phyloP scores from a whole-genome alignment of 2,888 invertebrate species.

The Andrena praecox region DNA sequence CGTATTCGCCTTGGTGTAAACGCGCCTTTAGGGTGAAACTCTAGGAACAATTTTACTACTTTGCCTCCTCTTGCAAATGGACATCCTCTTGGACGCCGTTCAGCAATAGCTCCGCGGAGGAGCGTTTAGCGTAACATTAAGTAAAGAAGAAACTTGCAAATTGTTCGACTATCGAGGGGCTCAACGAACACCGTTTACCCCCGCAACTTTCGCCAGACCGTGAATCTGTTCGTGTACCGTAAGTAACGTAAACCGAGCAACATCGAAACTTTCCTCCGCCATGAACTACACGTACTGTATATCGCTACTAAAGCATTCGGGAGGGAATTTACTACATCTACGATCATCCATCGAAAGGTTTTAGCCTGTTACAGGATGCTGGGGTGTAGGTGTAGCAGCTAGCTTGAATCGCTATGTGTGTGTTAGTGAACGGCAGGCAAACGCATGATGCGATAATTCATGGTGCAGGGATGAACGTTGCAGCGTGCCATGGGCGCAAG shows the following conservation, averaged over 20 bases:
- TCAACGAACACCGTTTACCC: neutral
- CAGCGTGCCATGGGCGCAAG: constrained; percentile 37
- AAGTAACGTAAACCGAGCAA: constrained; percentile 23
- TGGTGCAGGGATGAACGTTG: constrained; percentile 34
- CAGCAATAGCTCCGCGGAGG: neutral
- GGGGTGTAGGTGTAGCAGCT: constrained; percentile 29
- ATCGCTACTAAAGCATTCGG: constrained; percentile 37
- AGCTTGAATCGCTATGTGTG: constrained; percentile 18
- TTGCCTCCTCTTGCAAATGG: neutral
- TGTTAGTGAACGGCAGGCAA: constrained; percentile 15
- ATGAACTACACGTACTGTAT: constrained; percentile 20
- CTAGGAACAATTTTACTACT: constrained; percentile 19
- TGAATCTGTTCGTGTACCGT: neutral
- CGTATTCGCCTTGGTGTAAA: no score
- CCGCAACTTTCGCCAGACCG: neutral
- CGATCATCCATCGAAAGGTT: constrained; percentile 16
- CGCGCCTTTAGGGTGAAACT: constrained; percentile 15
- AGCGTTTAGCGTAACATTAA: neutral
- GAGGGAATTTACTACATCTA: constrained; percentile 20
- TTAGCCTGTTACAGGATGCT: constrained; percentile 56
- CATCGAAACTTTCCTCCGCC: constrained; percentile 24
- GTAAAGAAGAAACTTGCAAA: constrained; percentile 7
- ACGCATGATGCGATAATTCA: constrained; percentile 28
- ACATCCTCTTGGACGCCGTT: neutral
- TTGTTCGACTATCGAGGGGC: neutral